Conservation (phyloP, 2,113 vertebrate genomes). For the Perca flavescens region DNA sequence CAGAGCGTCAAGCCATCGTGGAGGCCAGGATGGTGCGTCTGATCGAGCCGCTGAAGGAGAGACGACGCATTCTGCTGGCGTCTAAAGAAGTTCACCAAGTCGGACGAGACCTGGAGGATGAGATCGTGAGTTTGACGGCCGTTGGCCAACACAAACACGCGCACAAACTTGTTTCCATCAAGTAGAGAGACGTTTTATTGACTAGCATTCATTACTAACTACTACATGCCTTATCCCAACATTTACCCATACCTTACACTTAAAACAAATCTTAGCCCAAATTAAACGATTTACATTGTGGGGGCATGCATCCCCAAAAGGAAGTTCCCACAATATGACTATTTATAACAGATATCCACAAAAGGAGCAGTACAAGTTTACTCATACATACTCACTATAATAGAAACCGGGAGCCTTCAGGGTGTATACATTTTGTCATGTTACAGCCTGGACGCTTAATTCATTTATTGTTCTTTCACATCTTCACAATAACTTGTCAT, state of each 20-base stretch:
- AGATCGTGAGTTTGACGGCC: slow-evolving; percentile 86
- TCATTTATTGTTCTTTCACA: not conserved
- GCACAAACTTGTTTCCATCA: not conserved
- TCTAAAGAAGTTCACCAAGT: slow-evolving; percentile 96
- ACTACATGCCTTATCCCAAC: too few relatives aligned
- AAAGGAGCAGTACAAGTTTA: too few relatives aligned
- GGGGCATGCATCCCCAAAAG: not conserved
- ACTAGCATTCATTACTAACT: too few relatives aligned
- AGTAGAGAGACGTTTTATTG: too few relatives aligned
- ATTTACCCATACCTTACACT: too few relatives aligned
- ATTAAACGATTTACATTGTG: not conserved
- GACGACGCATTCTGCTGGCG: slow-evolving; percentile 90
- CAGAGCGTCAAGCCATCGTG: slow-evolving; percentile 84
- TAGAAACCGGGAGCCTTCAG: too few relatives aligned
- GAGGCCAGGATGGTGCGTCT: slow-evolving; percentile 91
- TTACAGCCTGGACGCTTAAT: not conserved
- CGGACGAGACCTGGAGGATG: slow-evolving; percentile 91
- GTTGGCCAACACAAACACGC: not conserved
- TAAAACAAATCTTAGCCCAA: too few relatives aligned
- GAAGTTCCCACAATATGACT: too few relatives aligned
- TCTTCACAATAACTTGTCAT: not conserved
- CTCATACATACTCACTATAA: too few relatives aligned
- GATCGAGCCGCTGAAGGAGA: slow-evolving; percentile 92
- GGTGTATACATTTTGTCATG: not conserved
- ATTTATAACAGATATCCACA: too few relatives aligned